These are phyloP conservation scores for Pterocles gutturalis DNA, from an alignment of 2,113 vertebrate species.

Conservation along the genomic window DNA sequence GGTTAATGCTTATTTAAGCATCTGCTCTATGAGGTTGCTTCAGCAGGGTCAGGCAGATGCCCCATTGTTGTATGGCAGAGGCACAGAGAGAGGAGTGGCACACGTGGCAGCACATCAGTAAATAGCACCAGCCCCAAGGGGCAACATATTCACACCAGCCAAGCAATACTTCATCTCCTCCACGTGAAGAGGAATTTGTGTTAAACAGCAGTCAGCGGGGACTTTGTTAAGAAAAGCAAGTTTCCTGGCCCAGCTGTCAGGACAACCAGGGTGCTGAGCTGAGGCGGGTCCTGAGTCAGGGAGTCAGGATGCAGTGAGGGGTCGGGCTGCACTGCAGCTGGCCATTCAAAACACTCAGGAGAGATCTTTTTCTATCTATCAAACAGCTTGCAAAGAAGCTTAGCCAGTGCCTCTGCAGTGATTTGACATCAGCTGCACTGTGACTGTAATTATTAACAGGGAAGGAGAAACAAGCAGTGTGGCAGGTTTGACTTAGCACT, in stretches of 20 bases:
- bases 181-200: neutral
- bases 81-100: neutral
- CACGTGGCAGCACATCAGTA: neutral
- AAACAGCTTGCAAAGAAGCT: neutral
- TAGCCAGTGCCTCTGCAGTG: neutral
- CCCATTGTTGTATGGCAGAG: neutral
- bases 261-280: neutral
- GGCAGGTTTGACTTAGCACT: neutral
- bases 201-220: neutral
- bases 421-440: neutral
- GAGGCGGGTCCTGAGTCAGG: neutral
- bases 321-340: neutral
- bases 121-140: neutral
- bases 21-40: neutral
- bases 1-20: neutral
- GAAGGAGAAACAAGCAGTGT: neutral
- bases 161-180: neutral
- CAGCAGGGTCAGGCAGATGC: neutral
- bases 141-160: neutral
- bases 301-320: accelerated
- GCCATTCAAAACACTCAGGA: accelerated
- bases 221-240: neutral
- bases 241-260: neutral
- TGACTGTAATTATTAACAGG: neutral
- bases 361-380: neutral